Evolutionary conservation across 92 coral and sea anemone genomes (phyloP).

Genomic region (Phenganax marumi): DNA sequence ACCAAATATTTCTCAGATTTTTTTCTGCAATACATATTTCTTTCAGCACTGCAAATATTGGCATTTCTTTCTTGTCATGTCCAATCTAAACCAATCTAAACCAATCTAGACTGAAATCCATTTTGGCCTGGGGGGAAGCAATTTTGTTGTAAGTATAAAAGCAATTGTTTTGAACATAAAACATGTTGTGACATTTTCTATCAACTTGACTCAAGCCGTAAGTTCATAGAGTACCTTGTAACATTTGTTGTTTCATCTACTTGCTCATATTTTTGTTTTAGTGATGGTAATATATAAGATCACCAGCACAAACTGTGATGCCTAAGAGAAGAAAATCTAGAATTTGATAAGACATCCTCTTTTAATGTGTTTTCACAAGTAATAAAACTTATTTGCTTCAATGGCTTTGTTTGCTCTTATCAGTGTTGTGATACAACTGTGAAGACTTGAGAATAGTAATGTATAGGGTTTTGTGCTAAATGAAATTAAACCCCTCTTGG

Average conservation of each 20-base stretch:
- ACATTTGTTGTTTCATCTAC: slow-evolving; percentile 32
- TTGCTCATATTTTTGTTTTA: slow-evolving; percentile 36
- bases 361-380: too few species aligned
- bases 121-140: slow-evolving; percentile 46
- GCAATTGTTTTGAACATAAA: neutral
- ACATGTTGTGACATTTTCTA: neutral
- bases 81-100: slow-evolving; percentile 53
- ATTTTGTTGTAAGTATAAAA: neutral
- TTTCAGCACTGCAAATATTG: too few species aligned
- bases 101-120: slow-evolving; percentile 59
- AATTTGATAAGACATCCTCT: too few species aligned
- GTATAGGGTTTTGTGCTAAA: too few species aligned
- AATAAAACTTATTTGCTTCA: too few species aligned
- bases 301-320: slow-evolving; percentile 34
- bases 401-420: too few species aligned
- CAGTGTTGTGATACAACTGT: too few species aligned
- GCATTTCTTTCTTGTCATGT: slow-evolving; percentile 52
- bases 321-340: slow-evolving; percentile 36
- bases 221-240: neutral
- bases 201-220: neutral
- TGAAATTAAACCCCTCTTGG: too few species aligned
- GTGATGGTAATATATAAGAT: slow-evolving; percentile 33
- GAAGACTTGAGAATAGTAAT: too few species aligned
- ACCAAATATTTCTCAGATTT: slow-evolving; percentile 48
- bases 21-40: slow-evolving; percentile 43